Base-by-base conservation (phyloP, 1,140 invertebrate genomes). In the Sitodiplosis mosellana region DNA sequence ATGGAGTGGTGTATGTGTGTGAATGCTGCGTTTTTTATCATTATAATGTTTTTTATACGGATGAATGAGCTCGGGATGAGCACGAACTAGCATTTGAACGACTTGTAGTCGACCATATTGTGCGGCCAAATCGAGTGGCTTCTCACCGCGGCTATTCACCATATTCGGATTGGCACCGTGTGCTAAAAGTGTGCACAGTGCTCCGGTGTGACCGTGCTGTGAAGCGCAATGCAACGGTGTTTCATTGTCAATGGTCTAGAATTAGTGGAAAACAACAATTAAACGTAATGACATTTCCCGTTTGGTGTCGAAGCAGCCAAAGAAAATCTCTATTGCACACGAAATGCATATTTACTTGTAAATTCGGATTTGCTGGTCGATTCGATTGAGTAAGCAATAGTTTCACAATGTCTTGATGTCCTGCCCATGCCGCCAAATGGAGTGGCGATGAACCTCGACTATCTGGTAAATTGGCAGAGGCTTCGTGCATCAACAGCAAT, bases 171-270 rank as follows among this genome's bases (percentile, higher is more conserved):
- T 88, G 53, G 88, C 90, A 52, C 83, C 79, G 54, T 84, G 76
- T 53, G 89, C 75, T 47, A 97, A 68, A 51, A 98, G 73, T 56
- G 90, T 76, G 33, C 76, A 75, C 43, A 96, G 83, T n/a, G 92
- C 88, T 49, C 78, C 77, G 45, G 81, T 83, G 63, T 94, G 88
- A 8, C 92, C 93, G 67, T 92, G 93, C 63, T 97, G 91, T 46
- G 91, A 83, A 1, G 92, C 91, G 62, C 84, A 89, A 59, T 96
- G 87, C 51, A 98, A 69, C 12, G 92, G 83, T 19, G 92, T 94
- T 65, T 97, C 92, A 56, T 87, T 83, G 64, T 90, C 86, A 57
- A 83, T 78, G 46, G 92, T 96, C 84, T 93, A 73, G 34, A 72
- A 74, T 53, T 44, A 54, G 42, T 33, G 18, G 45, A 50, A 45